Percentiles rank a stretch among this genome's conserved stretches.
phyloP scores from a whole-genome alignment of 2,888 invertebrate species.

The Cataglyphis albicans region DNA sequence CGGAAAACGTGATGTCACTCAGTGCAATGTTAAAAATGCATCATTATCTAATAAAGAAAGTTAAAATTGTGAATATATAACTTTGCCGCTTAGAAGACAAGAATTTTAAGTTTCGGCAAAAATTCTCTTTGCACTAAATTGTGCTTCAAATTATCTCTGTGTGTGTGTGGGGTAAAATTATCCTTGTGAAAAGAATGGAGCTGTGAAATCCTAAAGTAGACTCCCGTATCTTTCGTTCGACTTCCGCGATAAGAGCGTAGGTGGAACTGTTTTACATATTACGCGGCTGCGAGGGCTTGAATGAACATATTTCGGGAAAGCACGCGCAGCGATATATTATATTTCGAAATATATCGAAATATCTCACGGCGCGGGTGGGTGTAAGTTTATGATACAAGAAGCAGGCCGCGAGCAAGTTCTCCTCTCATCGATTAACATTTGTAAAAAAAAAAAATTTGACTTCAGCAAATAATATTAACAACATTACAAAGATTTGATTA shows the following conservation, averaged over 20 bases:
- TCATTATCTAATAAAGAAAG: slow-evolving; percentile 31
- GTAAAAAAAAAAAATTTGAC: neutral
- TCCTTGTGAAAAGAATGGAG: neutral
- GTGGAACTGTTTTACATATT: slow-evolving; percentile 65
- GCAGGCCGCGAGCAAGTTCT: neutral
- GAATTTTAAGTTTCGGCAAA: neutral
- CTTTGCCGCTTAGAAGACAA: neutral
- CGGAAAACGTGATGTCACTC: slow-evolving; percentile 47
- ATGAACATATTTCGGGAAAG: slow-evolving; percentile 63
- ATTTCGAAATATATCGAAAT: slow-evolving; percentile 15
- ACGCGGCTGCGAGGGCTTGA: slow-evolving; percentile 56
- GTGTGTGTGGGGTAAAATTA: neutral
- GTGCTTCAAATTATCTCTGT: neutral
- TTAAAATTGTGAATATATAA: neutral
- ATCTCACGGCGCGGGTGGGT: slow-evolving; percentile 33
- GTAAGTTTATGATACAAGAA: slow-evolving; percentile 27
- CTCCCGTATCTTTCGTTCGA: slow-evolving; percentile 53
- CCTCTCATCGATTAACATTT: neutral
- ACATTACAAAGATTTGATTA: neutral
- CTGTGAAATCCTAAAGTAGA: neutral
- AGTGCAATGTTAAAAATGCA: slow-evolving; percentile 34
- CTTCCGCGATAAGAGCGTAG: slow-evolving; percentile 56
- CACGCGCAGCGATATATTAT: slow-evolving; percentile 11
- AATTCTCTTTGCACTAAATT: neutral
- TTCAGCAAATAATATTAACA: neutral